Evolutionary conservation across 2,113 vertebrate genomes (phyloP).

Genomic region (Amphilophus citrinellus): DNA sequence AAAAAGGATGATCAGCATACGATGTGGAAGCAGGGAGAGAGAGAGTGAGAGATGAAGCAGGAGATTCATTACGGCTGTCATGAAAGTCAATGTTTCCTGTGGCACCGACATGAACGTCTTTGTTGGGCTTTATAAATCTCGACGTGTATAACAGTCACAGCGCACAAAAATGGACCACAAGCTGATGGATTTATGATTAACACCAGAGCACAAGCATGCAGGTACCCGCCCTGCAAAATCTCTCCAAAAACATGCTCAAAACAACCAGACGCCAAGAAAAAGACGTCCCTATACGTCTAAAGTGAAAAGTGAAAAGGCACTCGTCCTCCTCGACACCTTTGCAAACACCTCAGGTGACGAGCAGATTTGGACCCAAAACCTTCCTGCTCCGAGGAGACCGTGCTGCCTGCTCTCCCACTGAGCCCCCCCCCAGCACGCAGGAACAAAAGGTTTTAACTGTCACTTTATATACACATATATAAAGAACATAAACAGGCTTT

Average conservation of each 20-base stretch:
- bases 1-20: conserved; percentile 44
- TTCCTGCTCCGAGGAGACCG: background rate
- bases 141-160: conserved; percentile 39
- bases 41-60: conserved; percentile 36
- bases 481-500: background rate
- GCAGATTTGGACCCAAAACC: background rate
- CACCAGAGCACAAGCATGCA: background rate
- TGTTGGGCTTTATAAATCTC: conserved; percentile 55
- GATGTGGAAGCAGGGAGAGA: conserved; percentile 3
- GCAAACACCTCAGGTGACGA: background rate
- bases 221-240: background rate
- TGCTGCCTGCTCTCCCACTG: background rate
- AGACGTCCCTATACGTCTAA: background rate
- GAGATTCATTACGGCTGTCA: conserved; percentile 65
- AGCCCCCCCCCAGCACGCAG: no score
- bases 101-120: conserved; percentile 53
- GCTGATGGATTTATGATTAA: conserved; percentile 33
- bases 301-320: background rate
- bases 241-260: background rate
- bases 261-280: background rate
- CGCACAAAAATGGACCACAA: conserved; percentile 6
- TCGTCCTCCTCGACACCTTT: accelerated
- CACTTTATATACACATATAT: background rate
- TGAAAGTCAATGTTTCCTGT: conserved; percentile 53
- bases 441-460: background rate